Percentiles rank a stretch among this genome's conserved stretches.
Conservation (phyloP, 2,888 invertebrate genomes). For the Lobophora halterata region DNA sequence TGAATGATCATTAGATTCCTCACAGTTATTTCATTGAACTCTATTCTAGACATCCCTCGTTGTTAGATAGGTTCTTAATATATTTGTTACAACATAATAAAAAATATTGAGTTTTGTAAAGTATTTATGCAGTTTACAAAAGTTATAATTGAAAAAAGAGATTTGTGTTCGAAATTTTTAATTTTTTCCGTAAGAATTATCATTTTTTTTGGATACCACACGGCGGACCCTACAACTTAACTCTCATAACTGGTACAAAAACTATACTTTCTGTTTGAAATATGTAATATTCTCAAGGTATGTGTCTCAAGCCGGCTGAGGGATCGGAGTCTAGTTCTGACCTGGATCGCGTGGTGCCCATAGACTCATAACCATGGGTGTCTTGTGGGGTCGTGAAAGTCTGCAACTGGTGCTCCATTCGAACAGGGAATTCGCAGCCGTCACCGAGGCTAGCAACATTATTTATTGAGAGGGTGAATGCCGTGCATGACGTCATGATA, state of each 20-base stretch:
- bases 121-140: no score
- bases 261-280: constrained; percentile 6
- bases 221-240: no score
- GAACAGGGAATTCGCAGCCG: constrained; percentile 92
- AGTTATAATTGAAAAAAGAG: no score
- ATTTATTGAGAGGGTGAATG: constrained; percentile 31
- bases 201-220: no score
- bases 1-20: no score
- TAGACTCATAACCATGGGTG: constrained; percentile 88
- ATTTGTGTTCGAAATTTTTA: no score
- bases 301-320: constrained; percentile 51
- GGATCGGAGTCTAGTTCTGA: constrained; percentile 76
- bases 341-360: constrained; percentile 93
- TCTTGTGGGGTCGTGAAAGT: constrained; percentile 68
- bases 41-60: no score
- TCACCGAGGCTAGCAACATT: constrained; percentile 88
- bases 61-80: no score
- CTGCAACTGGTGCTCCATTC: constrained; percentile 83
- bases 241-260: constrained; percentile 10
- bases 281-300: constrained; percentile 60
- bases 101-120: no score
- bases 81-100: no score
- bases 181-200: no score
- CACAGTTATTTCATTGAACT: no score
- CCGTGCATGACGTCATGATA: constrained; percentile 31